phyloP scores from a whole-genome alignment of 2,113 vertebrate genomes.

The Zosterops japonicus region DNA sequence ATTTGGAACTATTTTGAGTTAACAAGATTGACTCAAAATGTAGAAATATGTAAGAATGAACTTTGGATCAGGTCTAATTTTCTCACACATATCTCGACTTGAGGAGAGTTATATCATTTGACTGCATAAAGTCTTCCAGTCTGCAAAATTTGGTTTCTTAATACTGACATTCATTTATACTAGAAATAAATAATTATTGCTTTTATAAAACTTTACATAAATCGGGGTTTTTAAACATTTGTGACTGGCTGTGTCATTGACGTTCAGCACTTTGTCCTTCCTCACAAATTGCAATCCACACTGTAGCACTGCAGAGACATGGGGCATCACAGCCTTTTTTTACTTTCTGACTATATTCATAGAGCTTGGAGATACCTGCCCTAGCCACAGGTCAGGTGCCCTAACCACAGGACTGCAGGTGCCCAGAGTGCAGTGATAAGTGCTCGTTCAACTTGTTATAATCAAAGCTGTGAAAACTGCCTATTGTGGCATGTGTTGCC shows the following conservation, averaged over 20 bases:
- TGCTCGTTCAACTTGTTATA: background rate
- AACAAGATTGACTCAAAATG: background rate
- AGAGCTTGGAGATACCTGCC: background rate
- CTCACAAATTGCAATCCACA: background rate
- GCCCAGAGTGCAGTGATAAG: background rate
- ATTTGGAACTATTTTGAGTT: background rate
- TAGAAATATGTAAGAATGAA: background rate
- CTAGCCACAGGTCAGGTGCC: too few species aligned
- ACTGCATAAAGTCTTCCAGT: background rate
- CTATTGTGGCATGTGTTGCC: fast-evolving
- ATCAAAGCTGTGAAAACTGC: background rate
- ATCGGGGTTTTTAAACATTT: background rate
- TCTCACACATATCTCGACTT: background rate
- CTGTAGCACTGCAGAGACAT: background rate
- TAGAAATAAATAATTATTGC: background rate
- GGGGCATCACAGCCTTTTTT: background rate
- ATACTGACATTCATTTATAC: background rate
- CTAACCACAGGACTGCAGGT: fast-evolving
- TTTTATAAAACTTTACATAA: background rate
- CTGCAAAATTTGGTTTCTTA: background rate
- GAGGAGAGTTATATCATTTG: background rate
- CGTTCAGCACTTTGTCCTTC: background rate
- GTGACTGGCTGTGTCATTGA: background rate
- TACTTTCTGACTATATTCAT: background rate
- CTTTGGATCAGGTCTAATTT: background rate